Evolutionary conservation across 2,888 invertebrate species (phyloP), one percentile per base, ranked within the genome.

Genomic region (Conomelus anceps): DNA sequence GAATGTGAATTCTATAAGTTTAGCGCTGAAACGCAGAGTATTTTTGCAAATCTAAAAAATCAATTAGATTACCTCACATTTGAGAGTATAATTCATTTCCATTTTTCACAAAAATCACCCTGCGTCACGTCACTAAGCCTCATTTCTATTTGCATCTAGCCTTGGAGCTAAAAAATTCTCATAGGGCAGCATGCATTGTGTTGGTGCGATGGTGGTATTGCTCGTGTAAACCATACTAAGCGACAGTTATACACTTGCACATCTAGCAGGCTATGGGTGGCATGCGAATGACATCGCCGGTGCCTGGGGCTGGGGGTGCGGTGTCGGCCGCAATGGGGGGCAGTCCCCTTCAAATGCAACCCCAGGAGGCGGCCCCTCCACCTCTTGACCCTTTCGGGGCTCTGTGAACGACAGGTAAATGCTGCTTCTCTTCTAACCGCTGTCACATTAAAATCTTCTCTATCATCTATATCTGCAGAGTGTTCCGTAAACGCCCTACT

Each of bases 321-420:
- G 91, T 90, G 91, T 88, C 90, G 85, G 89, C 90, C 24, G 89
- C 89, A 88, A 91, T 89, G 89, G 89, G 89, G 84, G 90, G 91
- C 63, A 91, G 90, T 87, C 91, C 91, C 22, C 87, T 91, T 34
- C 91, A 90, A 85, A 90, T 90, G 29, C 90, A 90, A 23, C 91
- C 90, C 20, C 89, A 88, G 11, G 89, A 88, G 23, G 89, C 90
- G 34, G 89, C 91, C 24, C 91, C 90, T 34, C 91, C 90, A 88
- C 90, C 91, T 41, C 90, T 91, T 41, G 91, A 91, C 87, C 91
- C 91, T 22, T 91, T 91, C 84, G 91, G 91, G 86, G 91, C 91
- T 88, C 91, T 91, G 84, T 91, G 90, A 91, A 90, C 89, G 88
- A 88, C 85, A 87, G 89, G 41, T 88, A 85, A 84, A 26, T 88